Percentiles rank a stretch among this genome's conserved stretches.
These are phyloP conservation scores for Dolichallabes microphthalmus DNA, from an alignment of 2,113 vertebrate species.

Conservation along the genomic window DNA sequence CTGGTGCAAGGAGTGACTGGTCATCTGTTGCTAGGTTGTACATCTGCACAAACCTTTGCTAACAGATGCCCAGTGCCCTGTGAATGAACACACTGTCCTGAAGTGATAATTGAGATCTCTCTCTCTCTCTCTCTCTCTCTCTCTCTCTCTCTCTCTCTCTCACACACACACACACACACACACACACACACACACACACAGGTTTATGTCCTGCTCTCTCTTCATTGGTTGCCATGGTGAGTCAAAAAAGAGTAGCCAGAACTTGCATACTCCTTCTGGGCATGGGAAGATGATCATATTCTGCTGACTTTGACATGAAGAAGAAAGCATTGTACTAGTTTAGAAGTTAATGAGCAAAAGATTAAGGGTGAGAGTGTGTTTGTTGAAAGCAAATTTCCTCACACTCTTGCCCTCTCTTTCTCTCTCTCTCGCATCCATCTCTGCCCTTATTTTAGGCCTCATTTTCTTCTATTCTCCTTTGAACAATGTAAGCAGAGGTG, in stretches of 20 bases:
- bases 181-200: constrained; percentile 11
- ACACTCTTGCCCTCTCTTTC: not conserved
- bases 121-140: no score
- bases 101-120: constrained; percentile 50
- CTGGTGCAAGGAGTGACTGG: constrained; percentile 5
- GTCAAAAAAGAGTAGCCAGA: constrained; percentile 1
- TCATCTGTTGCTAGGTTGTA: constrained; percentile 51
- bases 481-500: not conserved
- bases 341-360: constrained; percentile 33
- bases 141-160: no score
- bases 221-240: constrained; percentile 34
- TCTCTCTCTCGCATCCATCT: not conserved
- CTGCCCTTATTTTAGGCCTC: not conserved
- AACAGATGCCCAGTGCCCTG: constrained; percentile 60
- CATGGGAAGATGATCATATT: not conserved
- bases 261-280: not conserved
- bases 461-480: constrained; percentile 19
- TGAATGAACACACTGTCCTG: constrained; percentile 57
- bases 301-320: constrained; percentile 21
- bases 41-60: constrained; percentile 65
- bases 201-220: not conserved
- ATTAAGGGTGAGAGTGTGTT: constrained; percentile 24
- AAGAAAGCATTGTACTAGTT: not conserved
- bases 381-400: not conserved
- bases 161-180: no score